Evolutionary conservation across 2,888 invertebrate genomes (phyloP), one percentile per base, ranked within the genome.

Genomic region (Heteromurus nitidus): DNA sequence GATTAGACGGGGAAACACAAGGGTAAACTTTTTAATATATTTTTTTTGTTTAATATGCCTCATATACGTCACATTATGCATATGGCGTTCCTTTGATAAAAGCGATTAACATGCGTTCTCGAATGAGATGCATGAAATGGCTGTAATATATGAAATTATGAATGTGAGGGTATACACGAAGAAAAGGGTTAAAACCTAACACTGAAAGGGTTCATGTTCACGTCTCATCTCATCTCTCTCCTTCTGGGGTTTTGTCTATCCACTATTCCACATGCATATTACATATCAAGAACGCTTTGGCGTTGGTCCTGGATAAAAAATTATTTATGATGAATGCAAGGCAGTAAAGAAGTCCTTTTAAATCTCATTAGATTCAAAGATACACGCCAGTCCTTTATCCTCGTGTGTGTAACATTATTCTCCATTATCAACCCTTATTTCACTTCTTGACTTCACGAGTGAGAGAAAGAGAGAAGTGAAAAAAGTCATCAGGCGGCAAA

Each of bases 401-500:
- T n/a, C n/a, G n/a, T n/a, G n/a, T n/a, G n/a, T n/a, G n/a, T n/a
- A n/a, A n/a, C n/a, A n/a, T n/a, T n/a, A n/a, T n/a, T n/a, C n/a
- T n/a, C n/a, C n/a, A n/a, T n/a, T n/a, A n/a, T n/a, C n/a, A n/a
- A n/a, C n/a, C n/a, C n/a, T n/a, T n/a, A n/a, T n/a, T n/a, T n/a
- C n/a, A n/a, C n/a, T n/a, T n/a, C n/a, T n/a, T n/a, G n/a, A n/a
- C n/a, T n/a, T n/a, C n/a, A n/a, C n/a, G n/a, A n/a, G n/a, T n/a
- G n/a, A n/a, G n/a, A n/a, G n/a, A n/a, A n/a, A n/a, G n/a, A n/a
- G n/a, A n/a, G n/a, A n/a, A n/a, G n/a, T n/a, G n/a, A 47, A 65
- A 65, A 75, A 68, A 30, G 62, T 36, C n/a, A 62, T 68, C 18
- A 68, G 42, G 79, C 79, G 74, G 82, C 72, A 80, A 81, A 74